Evolutionary conservation across 2,113 vertebrate species (phyloP).

Genomic region (Trichomycterus rosablanca): DNA sequence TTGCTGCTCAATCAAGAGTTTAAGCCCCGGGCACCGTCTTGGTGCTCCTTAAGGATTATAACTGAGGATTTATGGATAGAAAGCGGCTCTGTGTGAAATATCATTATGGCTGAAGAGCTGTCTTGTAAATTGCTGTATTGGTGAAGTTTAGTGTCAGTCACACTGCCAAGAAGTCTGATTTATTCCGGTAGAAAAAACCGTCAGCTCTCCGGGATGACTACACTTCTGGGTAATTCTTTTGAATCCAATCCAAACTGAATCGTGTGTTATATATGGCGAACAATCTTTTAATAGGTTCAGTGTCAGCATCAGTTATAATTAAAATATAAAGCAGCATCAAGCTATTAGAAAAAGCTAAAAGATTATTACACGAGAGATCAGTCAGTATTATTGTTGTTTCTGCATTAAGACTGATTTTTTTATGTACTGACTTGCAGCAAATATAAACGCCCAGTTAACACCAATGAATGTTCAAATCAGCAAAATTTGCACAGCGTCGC

Average conservation of each 20-base stretch:
- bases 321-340: slow-evolving; percentile 34
- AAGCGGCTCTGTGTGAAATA: slow-evolving; percentile 79
- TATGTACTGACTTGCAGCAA: too few relatives aligned
- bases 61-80: slow-evolving; percentile 74
- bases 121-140: slow-evolving; percentile 68
- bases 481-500: not conserved
- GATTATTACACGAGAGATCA: slow-evolving; percentile 25
- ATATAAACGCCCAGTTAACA: too few relatives aligned
- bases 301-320: slow-evolving; percentile 32
- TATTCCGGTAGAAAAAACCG: slow-evolving; percentile 39
- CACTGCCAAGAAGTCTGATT: slow-evolving; percentile 59
- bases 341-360: slow-evolving; percentile 35
- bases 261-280: slow-evolving; percentile 22
- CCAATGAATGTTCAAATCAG: too few relatives aligned
- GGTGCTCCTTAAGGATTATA: slow-evolving; percentile 73
- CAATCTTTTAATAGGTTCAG: slow-evolving; percentile 35
- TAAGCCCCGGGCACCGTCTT: slow-evolving; percentile 73
- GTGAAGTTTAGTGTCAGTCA: slow-evolving; percentile 56
- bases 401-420: too few relatives aligned
- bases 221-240: slow-evolving; percentile 42
- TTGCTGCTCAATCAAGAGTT: slow-evolving; percentile 57
- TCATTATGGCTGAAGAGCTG: slow-evolving; percentile 78
- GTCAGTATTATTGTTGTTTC: slow-evolving; percentile 16
- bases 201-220: slow-evolving; percentile 33
- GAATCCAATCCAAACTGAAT: slow-evolving; percentile 28